Percentiles rank a stretch among this genome's conserved stretches.
These are phyloP conservation scores for Drosophila barbarae DNA, from an alignment of 2,888 invertebrate genomes.

Conservation along the genomic window DNA sequence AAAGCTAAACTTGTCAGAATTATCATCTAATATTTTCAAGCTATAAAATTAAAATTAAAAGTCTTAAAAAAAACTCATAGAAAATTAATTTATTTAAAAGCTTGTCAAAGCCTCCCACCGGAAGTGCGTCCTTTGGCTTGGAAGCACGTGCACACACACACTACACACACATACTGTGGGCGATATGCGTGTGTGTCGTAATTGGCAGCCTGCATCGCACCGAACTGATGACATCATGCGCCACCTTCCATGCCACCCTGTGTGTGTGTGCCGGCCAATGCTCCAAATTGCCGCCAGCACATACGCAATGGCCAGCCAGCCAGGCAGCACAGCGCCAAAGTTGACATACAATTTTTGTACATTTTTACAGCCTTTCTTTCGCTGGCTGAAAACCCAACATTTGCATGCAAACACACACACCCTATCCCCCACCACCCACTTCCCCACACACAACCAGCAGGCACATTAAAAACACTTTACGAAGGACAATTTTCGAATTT, in stretches of 20 bases:
- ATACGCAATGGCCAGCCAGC: slow-evolving; percentile 30
- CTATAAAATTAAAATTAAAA: too few species aligned
- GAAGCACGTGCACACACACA: slow-evolving; percentile 21
- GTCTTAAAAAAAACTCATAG: too few species aligned
- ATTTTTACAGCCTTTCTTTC: slow-evolving; percentile 2
- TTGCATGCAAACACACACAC: slow-evolving; percentile 13
- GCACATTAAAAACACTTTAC: background rate
- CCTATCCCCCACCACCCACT: background rate
- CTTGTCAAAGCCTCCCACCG: background rate
- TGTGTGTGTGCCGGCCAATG: slow-evolving; percentile 49
- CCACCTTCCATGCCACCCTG: slow-evolving; percentile 38
- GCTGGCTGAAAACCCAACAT: slow-evolving; percentile 18
- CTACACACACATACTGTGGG: too few species aligned
- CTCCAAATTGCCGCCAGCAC: slow-evolving; percentile 52
- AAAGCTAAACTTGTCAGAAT: background rate
- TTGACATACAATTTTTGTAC: slow-evolving; percentile 43
- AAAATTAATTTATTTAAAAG: background rate
- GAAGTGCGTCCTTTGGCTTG: background rate
- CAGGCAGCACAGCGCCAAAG: slow-evolving; percentile 31
- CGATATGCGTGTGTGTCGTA: slow-evolving; percentile 52
- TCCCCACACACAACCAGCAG: background rate
- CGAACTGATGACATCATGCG: slow-evolving; percentile 65
- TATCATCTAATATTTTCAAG: background rate
- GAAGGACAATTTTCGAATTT: slow-evolving; percentile 1
- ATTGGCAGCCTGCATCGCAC: slow-evolving; percentile 57